These are phyloP conservation scores for Ladona fulva DNA, from an alignment of 1,140 invertebrate species.

Conservation along the genomic window DNA sequence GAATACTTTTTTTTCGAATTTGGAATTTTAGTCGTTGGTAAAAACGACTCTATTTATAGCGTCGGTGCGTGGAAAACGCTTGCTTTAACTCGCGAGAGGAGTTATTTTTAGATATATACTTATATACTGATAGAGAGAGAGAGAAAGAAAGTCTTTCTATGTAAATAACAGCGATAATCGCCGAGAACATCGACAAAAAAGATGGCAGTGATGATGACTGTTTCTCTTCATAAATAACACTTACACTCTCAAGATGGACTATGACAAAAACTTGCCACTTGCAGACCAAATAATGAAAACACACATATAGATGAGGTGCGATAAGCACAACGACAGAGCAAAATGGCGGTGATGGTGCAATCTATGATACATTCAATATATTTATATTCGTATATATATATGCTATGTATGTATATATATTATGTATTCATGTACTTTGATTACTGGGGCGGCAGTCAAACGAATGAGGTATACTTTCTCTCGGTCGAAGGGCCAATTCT, in stretches of 20 bases:
- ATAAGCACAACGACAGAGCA: not conserved
- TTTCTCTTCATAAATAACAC: not conserved
- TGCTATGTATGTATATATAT: not conserved
- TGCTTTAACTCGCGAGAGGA: too few relatives aligned
- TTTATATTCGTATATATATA: constrained; percentile 6
- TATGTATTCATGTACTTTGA: not conserved
- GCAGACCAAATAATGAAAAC: not conserved
- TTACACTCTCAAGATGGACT: not conserved
- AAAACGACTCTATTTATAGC: too few relatives aligned
- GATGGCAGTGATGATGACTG: constrained; percentile 3
- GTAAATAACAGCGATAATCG: not conserved
- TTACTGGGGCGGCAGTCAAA: not conserved
- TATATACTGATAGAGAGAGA: not conserved
- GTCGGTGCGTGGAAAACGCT: too few relatives aligned
- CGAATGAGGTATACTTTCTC: not conserved
- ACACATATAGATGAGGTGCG: constrained; percentile 8
- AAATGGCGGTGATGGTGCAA: not conserved
- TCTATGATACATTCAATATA: constrained; percentile 11
- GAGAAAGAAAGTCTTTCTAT: constrained; percentile 1
- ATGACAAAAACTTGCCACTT: not conserved
- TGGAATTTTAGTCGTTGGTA: too few relatives aligned
- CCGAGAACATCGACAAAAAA: not conserved
- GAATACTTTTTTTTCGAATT: too few relatives aligned
- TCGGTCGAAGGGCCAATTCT: not conserved
- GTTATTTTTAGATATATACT: not conserved